These are phyloP conservation scores for Cheumatopsyche charites DNA, from an alignment of 1,140 invertebrate genomes.

Conservation along the genomic window DNA sequence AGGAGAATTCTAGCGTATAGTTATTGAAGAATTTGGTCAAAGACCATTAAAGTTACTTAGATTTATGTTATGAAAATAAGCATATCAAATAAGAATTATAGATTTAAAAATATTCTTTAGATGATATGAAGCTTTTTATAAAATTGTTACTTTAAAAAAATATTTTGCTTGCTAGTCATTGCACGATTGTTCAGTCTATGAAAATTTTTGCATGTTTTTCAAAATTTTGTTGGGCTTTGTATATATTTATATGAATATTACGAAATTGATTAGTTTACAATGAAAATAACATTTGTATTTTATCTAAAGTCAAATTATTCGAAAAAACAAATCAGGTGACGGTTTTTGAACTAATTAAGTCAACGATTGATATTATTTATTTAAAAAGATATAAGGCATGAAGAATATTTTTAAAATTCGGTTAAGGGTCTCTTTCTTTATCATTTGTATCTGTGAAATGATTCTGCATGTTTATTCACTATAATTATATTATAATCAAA, in stretches of 20 bases:
- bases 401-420: background rate
- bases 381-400: background rate
- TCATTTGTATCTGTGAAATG: constrained; percentile 11
- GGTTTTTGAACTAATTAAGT: no score
- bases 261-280: no score
- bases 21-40: background rate
- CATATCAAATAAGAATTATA: background rate
- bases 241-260: constrained; percentile 8
- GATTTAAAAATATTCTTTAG: background rate
- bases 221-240: constrained; percentile 26
- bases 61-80: background rate
- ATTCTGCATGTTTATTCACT: constrained; percentile 15
- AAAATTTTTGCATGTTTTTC: constrained; percentile 29
- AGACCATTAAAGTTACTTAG: background rate
- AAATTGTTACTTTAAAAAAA: no score
- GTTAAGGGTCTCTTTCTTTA: constrained; percentile 14
- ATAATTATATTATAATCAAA: background rate
- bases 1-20: no score
- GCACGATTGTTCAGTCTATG: constrained; percentile 24
- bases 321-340: background rate
- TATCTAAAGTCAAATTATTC: background rate
- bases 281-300: background rate
- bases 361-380: no score
- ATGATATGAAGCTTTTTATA: no score
- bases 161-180: constrained; percentile 30